Evolutionary conservation across 2,113 vertebrate genomes (phyloP), one percentile per base, ranked within the genome.

Genomic region (Mormyrus iriodes): DNA sequence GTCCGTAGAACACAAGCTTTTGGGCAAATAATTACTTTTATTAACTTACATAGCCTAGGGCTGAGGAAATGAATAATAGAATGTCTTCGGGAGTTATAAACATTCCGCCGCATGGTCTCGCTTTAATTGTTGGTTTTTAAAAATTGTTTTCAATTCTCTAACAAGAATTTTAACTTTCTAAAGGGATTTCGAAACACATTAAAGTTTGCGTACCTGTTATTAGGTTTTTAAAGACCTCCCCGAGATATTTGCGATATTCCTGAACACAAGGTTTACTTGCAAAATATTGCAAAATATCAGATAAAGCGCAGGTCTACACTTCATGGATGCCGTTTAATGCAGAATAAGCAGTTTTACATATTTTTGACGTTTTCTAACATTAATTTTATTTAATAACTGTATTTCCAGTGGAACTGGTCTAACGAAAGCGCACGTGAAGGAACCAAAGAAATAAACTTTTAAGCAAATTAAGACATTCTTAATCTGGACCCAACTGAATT

Each of bases 1-100:
- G 51, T 65, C 39, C 51, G 84, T 49, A 85, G 82, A 88, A 55
- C 31, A 35, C 53, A 69, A 31, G 3, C 19, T 85, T 58, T 44
- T 85, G 39, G 24, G 42, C 52, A 65, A 82, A 53, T 84, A 88
- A 49, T 73, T 85, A 24, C 58, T 85, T 79, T 88, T 79, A 88
- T 83, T 84, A 84, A 58, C 1, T 52, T 48, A 55, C 13, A 84
- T 1, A 51, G 9, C 19, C 42, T 49, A 35, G 88, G 48, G 5
- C 88, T n/a, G 27, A 8, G n/a, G 17, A n/a, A 69, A 5, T 79
- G 48, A 88, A 42, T 73, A 82, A 35, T 48, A 13, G 0, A 21
- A 6, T 39, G 27, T 82, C 48, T 73, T 79, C 15, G 65, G 55
- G 7, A 88, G n/a, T 15, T 76, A 49, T 9, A 73, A 10, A 73